Conservation (phyloP, 2,888 invertebrate species). For the Pachliopta kotzebuea region DNA sequence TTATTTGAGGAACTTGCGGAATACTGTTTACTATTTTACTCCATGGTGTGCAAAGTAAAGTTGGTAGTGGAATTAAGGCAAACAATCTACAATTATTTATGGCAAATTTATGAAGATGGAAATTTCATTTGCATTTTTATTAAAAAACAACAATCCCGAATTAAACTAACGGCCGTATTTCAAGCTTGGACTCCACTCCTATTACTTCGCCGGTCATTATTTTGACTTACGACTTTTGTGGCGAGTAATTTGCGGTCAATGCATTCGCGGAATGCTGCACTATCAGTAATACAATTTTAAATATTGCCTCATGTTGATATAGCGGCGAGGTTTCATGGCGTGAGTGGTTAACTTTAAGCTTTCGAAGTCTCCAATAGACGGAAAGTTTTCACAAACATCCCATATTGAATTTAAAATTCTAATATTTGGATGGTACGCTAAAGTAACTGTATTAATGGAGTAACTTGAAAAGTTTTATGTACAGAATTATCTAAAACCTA, state of each 20-base stretch:
- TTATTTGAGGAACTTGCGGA: no score
- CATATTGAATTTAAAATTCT: conserved; percentile 21
- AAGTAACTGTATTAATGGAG: background rate
- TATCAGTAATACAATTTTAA: conserved; percentile 69
- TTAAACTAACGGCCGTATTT: conserved; percentile 29
- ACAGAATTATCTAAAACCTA: background rate
- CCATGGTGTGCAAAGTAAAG: conserved; percentile 9
- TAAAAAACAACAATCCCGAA: conserved; percentile 32
- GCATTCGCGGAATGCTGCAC: conserved; percentile 63
- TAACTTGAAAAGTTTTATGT: background rate
- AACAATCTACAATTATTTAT: conserved; percentile 21
- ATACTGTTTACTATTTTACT: background rate
- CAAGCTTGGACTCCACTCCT: conserved; percentile 38
- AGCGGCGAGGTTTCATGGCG: conserved; percentile 54
- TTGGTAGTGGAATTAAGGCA: conserved; percentile 17
- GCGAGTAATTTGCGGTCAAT: conserved; percentile 73
- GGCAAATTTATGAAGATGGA: conserved; percentile 31
- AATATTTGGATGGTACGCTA: conserved; percentile 24
- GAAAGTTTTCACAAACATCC: conserved; percentile 18
- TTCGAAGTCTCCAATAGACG: conserved; percentile 28
- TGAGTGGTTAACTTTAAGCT: conserved; percentile 36
- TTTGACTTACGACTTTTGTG: conserved; percentile 73
- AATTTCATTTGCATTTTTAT: conserved; percentile 34
- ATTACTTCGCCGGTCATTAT: conserved; percentile 72
- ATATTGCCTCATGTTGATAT: conserved; percentile 59